Percentiles rank a stretch among this genome's conserved stretches.
These are phyloP conservation scores for Zhuqinia jingwanae DNA, from an alignment of 2,888 invertebrate genomes.

Conservation along the genomic window DNA sequence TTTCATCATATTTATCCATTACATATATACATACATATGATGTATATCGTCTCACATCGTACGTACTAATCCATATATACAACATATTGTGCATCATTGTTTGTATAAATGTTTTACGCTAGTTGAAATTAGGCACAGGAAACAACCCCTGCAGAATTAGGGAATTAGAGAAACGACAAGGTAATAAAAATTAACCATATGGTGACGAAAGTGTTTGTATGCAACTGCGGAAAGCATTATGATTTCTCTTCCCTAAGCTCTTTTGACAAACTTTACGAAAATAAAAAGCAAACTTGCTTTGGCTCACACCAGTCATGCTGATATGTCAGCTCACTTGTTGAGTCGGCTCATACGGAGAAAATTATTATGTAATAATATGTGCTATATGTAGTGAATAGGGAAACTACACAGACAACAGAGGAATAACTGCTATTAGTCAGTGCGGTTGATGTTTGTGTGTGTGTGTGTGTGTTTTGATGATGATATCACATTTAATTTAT, in stretches of 20 bases:
- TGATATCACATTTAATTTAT: constrained; percentile 32
- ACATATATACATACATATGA: too few relatives aligned
- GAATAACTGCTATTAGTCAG: background rate
- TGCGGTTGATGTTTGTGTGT: background rate
- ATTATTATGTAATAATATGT: background rate
- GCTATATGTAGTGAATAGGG: background rate
- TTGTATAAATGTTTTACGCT: too few relatives aligned
- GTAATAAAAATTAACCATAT: constrained; percentile 43
- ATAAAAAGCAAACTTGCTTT: background rate
- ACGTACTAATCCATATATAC: too few relatives aligned
- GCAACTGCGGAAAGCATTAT: background rate
- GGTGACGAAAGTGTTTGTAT: constrained; percentile 14
- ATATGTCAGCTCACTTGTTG: constrained; percentile 23
- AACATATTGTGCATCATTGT: too few relatives aligned
- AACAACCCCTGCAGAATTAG: constrained; percentile 19
- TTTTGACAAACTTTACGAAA: constrained; percentile 3
- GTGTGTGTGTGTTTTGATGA: too few relatives aligned
- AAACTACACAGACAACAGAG: background rate
- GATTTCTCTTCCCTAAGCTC: constrained; percentile 10
- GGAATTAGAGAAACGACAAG: constrained; percentile 41
- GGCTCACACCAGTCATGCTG: background rate
- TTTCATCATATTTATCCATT: too few relatives aligned
- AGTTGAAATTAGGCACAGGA: background rate
- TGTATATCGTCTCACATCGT: too few relatives aligned
- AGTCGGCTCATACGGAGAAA: background rate